A percentile compares a stretch with the other conserved stretches of the same genome.
These are phyloP conservation scores for Caradrina kadenii DNA, from an alignment of 2,888 invertebrate species.

Conservation along the genomic window DNA sequence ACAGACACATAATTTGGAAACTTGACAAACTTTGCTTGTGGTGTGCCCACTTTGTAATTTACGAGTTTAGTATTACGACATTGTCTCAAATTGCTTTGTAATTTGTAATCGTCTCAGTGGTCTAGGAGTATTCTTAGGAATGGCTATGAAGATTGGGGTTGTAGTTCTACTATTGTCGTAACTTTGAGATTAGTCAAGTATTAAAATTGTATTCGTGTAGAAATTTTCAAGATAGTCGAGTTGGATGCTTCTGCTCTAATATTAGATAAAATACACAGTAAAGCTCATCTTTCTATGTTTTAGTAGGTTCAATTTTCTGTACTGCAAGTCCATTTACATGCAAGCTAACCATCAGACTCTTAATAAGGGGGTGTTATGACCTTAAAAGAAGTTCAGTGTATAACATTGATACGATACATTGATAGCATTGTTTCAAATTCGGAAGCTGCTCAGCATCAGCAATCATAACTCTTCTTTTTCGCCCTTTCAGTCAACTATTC, in stretches of 20 bases:
- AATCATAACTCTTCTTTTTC: not conserved
- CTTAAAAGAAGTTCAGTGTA: not conserved
- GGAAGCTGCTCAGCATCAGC: not conserved
- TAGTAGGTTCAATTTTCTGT: not conserved
- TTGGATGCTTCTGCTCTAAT: not conserved
- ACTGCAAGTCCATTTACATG: not conserved
- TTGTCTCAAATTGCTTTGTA: constrained; percentile 74
- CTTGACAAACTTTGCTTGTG: constrained; percentile 67
- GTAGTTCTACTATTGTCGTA: constrained; percentile 2
- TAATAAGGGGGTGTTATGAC: not conserved
- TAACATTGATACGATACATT: too few relatives aligned
- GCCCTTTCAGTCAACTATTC: not conserved
- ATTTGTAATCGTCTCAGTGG: constrained; percentile 66
- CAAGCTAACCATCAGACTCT: not conserved
- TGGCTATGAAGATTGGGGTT: constrained; percentile 20
- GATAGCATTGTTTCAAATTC: not conserved
- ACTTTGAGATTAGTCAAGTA: constrained; percentile 23
- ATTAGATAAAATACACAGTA: not conserved
- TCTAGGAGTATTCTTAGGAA: constrained; percentile 30
- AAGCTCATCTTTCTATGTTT: not conserved
- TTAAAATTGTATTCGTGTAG: constrained; percentile 18
- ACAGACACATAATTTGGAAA: constrained; percentile 56
- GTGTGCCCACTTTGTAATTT: constrained; percentile 80
- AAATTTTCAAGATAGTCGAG: not conserved
- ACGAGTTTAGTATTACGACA: constrained; percentile 74